Base-by-base conservation (phyloP, 2,113 vertebrate genomes). In the Barbus barbus region DNA sequence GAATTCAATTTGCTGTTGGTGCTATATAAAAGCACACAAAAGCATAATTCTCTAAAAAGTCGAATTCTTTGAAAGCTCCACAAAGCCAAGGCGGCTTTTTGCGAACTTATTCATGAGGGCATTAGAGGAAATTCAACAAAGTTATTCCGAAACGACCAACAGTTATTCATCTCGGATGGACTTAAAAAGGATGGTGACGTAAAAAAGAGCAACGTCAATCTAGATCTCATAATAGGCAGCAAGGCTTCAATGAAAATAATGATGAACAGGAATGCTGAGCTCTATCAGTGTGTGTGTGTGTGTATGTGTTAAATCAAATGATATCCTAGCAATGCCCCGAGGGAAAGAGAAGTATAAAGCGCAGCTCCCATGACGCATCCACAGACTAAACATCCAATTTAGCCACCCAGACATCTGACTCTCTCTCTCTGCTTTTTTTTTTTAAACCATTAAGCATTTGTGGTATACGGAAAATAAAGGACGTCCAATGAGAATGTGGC, bases 321-420 rank as follows among this genome's bases (percentile, higher is more conserved):
- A 85, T 71, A 77, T 82, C 69, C 67, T 72, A 71, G 20, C 5
- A n/a, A 78, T 44, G 33, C 18, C 69, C 56, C 20, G 33, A 81
- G 83, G 81, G 60, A 46, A 63, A 60, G 38, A 31, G 11, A 60
- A 80, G 41, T 72, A 76, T 85, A 78, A 74, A 72, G 60, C 26
- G 16, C 84, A 83, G 73, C 93, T 93, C 92, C 92, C 92, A 92
- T 93, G 93, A 93, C 91, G 90, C 92, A 89, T 89, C 87, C 87
- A 91, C 89, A 93, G 92, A 94, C 91, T 90, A 93, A 93, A 93
- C 92, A 94, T 90, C 89, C 90, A 82, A 76, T 90, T 90, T 90
- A 91, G 90, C 88, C 87, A 90, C 89, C 90, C 91, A 91, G 91
- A 92, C 92, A 92, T 93, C 89, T 91, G 91, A 90, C 38, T 41